Evolutionary conservation across 2,888 invertebrate species (phyloP).

Genomic region (Antitype chi): DNA sequence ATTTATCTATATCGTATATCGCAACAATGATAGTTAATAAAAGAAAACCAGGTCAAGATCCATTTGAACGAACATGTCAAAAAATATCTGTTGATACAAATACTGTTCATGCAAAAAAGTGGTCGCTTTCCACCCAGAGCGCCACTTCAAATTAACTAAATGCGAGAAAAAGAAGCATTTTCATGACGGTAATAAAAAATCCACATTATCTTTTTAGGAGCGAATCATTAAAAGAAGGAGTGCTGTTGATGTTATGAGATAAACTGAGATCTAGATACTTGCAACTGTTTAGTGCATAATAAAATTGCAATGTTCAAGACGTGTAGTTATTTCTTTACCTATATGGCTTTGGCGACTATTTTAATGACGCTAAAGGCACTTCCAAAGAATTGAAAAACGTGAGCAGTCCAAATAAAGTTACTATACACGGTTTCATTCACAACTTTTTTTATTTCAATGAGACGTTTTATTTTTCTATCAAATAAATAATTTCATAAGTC

Average conservation of each 20-base stretch:
- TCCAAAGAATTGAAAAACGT: conserved; percentile 17
- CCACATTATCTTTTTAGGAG: conserved; percentile 14
- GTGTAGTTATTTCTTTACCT: neutral
- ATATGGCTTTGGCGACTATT: conserved; percentile 9
- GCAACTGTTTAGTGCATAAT: conserved; percentile 5
- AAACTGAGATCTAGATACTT: conserved; percentile 25
- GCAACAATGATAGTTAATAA: neutral
- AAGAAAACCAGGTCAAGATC: neutral
- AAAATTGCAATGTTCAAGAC: conserved; percentile 10
- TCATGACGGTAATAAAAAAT: conserved; percentile 25
- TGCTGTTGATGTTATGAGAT: conserved; percentile 5
- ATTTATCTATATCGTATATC: too few species aligned
- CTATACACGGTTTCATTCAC: neutral
- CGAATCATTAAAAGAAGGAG: conserved; percentile 4
- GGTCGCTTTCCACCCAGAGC: neutral
- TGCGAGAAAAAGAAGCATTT: conserved; percentile 27
- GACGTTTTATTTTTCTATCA: neutral
- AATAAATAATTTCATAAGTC: neutral
- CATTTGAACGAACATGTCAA: neutral
- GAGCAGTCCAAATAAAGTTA: neutral
- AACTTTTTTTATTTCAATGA: neutral
- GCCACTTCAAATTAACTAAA: conserved; percentile 34
- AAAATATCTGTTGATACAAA: conserved; percentile 17
- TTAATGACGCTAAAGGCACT: conserved; percentile 2
- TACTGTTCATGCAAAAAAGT: conserved; percentile 34